Percentiles rank a stretch among this genome's conserved stretches.
Evolutionary conservation across 2,113 vertebrate genomes (phyloP).

Genomic region (Bambusicola thoracicus): DNA sequence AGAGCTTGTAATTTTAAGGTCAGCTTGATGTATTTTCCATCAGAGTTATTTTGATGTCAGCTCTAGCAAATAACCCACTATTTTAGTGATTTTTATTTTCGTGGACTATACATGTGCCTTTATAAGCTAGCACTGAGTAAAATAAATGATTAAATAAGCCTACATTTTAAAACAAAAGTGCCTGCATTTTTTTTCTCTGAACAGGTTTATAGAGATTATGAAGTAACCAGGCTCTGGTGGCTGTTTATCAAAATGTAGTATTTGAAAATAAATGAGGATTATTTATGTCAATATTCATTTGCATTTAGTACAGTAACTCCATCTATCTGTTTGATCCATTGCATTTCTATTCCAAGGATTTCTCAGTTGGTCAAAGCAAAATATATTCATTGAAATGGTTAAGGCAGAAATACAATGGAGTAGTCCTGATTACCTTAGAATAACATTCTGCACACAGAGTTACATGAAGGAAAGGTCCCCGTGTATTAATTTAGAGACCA

Average conservation of each 20-base stretch:
- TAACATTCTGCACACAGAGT: background rate
- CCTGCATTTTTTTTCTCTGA: background rate
- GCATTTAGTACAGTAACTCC: background rate
- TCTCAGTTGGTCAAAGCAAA: conserved; percentile 11
- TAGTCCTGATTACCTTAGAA: background rate
- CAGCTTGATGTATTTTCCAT: background rate
- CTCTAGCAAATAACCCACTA: background rate
- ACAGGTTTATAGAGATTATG: background rate
- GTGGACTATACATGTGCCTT: background rate
- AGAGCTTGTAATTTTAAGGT: conserved; percentile 8
- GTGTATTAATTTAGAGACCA: background rate
- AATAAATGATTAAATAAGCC: background rate
- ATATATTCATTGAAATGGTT: background rate
- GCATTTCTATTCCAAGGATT: conserved; percentile 9
- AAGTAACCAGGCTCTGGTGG: background rate
- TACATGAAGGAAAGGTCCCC: background rate
- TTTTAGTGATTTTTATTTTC: conserved; percentile 1
- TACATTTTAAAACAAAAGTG: background rate
- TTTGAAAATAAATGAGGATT: conserved; percentile 38
- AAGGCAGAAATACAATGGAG: conserved; percentile 15
- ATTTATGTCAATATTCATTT: conserved; percentile 53
- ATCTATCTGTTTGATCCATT: conserved; percentile 24
- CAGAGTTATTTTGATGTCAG: background rate
- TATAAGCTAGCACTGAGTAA: background rate
- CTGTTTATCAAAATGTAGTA: conserved; percentile 17